Conservation (phyloP, 2,113 vertebrate species). For the Aegotheles bennettii region DNA sequence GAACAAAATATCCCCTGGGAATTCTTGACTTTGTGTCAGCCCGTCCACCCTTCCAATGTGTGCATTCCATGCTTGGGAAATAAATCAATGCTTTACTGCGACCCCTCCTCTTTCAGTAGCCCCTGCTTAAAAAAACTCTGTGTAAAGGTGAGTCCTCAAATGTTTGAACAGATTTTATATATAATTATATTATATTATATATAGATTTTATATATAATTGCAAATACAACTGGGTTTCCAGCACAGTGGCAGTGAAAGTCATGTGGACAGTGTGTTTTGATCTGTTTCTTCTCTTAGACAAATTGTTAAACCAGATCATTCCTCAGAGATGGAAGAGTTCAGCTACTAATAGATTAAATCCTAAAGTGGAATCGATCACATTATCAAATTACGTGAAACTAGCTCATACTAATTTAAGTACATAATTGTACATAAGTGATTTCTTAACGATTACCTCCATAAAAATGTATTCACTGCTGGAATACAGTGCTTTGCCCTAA, state of each 20-base stretch:
- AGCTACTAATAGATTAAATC: not conserved
- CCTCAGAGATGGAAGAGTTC: not conserved
- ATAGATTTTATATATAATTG: not conserved
- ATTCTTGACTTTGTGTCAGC: not conserved
- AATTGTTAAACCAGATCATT: not conserved
- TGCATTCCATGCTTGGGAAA: not conserved
- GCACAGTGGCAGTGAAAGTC: not conserved
- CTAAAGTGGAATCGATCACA: not conserved
- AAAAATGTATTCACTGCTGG: not conserved
- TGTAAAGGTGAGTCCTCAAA: not conserved
- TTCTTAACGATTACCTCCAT: not conserved
- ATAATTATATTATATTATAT: too few species aligned
- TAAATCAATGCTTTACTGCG: accelerated
- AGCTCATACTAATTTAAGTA: not conserved
- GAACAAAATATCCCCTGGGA: not conserved
- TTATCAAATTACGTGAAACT: not conserved
- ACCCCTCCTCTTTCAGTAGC: not conserved
- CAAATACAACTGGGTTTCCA: not conserved
- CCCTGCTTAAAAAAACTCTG: not conserved
- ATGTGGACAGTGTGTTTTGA: not conserved
- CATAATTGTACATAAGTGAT: not conserved
- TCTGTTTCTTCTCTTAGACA: not conserved
- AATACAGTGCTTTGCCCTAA: not conserved
- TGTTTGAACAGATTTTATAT: not conserved
- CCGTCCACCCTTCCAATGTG: not conserved